Evolutionary conservation across 2,113 vertebrate genomes (phyloP), one percentile per base, ranked within the genome.

Genomic region (Centropus bengalensis): DNA sequence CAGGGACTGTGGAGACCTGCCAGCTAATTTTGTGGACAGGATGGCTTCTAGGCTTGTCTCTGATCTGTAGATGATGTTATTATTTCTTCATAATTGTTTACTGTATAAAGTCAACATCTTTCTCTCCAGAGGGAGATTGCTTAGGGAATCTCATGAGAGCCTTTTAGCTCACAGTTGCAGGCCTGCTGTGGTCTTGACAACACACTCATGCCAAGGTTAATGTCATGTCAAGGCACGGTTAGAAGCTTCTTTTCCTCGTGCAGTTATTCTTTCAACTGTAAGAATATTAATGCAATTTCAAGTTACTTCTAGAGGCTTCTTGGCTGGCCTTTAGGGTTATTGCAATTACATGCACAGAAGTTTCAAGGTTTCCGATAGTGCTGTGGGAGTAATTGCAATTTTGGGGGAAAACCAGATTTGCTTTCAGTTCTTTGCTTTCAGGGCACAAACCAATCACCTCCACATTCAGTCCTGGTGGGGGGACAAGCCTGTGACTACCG

Each of bases 71-170:
- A 94, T 77, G 36, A 94, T 93, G 56, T 63, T 92, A 79, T 96
- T 95, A 92, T 95, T 96, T 96, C 96, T 93, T 95, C 83, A 60
- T 95, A 94, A 93, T 91, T 96, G 69, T 93, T 94, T 96, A 94
- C 86, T 86, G 88, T 75, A 90, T 69, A 93, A 96, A 95, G 77
- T 88, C 86, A 93, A 75, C 86, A 94, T 81, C 56, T 68, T 69
- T 82, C 69, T 88, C 93, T 96, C 94, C 76, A 93, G 91, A 93
- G 80, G 60, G 69, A 94, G 76, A 83, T 14, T 78, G 85, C 68
- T 90, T 60, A 81, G 78, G 90, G 56, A 52, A 52, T 68, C 62
- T 84, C 73, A 45, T 58, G 70, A 83, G 76, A 86, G 70, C 21
- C 2, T 88, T 94, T 92, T 40, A 91, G 91, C 73, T 93, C 66